phyloP scores from a whole-genome alignment of 1,140 invertebrate species.

The Zaprionus davidi region DNA sequence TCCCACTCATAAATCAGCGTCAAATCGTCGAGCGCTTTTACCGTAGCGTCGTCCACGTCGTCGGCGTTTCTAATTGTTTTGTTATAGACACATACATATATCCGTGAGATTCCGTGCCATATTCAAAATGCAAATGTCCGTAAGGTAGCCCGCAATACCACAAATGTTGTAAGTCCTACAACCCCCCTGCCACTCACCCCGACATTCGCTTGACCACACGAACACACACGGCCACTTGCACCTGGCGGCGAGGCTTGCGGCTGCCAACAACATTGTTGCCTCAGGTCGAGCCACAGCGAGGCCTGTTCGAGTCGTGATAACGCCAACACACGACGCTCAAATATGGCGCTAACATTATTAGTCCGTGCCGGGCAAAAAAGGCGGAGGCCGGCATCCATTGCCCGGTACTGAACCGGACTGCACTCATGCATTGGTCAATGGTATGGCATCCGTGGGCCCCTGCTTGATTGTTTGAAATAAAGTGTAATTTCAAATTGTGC shows the following conservation, averaged over 20 bases:
- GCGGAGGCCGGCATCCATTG: background rate
- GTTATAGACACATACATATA: conserved; percentile 82
- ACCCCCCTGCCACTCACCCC: conserved; percentile 3
- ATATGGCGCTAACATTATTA: conserved; percentile 72
- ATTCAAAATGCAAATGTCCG: conserved; percentile 77
- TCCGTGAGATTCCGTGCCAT: conserved; percentile 61
- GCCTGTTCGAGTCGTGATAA: conserved; percentile 56
- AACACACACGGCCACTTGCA: conserved; percentile 50
- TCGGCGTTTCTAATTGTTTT: conserved; percentile 75
- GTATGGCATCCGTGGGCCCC: conserved; percentile 5
- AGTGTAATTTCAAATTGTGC: conserved; percentile 37
- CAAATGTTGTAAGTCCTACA: conserved; percentile 68
- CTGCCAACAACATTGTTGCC: conserved; percentile 66
- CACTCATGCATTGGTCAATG: conserved; percentile 2
- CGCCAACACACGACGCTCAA: conserved; percentile 64
- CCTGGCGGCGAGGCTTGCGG: conserved; percentile 56
- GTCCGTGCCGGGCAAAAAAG: conserved; percentile 1
- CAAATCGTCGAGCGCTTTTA: conserved; percentile 74
- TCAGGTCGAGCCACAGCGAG: conserved; percentile 3
- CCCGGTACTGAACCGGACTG: background rate
- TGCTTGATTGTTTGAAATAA: conserved; percentile 38
- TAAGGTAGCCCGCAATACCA: conserved; percentile 40
- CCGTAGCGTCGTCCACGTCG: conserved; percentile 34
- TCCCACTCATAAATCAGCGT: conserved; percentile 73
- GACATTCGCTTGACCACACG: conserved; percentile 4